Evolutionary conservation across 1,140 invertebrate species (phyloP).

Genomic region (Copidosoma floridanum): DNA sequence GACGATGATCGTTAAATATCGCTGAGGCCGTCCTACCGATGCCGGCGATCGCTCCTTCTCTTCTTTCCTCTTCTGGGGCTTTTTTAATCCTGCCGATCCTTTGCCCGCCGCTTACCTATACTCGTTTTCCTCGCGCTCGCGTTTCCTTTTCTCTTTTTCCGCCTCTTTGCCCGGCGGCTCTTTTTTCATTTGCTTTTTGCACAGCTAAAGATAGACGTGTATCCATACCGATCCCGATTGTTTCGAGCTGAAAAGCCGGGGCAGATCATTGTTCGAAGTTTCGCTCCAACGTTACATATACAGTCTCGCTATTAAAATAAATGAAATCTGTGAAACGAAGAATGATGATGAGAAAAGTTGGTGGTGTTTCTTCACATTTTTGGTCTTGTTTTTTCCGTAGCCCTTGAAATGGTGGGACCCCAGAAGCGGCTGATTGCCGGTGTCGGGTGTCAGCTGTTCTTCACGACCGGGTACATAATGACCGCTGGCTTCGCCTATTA

Average conservation of each 20-base stretch:
- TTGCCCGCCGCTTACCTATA: conserved; percentile 12
- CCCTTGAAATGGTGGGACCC: conserved; percentile 80
- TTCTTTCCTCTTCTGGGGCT: not conserved
- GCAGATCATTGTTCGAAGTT: too few species aligned
- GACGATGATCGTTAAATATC: too few species aligned
- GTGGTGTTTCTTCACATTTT: too few species aligned
- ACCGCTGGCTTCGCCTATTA: conserved; percentile 71
- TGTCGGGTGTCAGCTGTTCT: conserved; percentile 75
- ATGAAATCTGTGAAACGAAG: too few species aligned
- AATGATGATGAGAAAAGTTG: too few species aligned
- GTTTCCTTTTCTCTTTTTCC: not conserved
- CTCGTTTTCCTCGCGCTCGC: not conserved
- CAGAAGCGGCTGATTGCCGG: conserved; percentile 72
- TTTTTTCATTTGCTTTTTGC: not conserved
- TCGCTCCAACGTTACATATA: too few species aligned
- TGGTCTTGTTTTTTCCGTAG: conserved; percentile 55
- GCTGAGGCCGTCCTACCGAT: too few species aligned
- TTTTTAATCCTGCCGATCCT: too few species aligned
- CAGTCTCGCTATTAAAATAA: too few species aligned
- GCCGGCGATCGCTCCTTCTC: not conserved
- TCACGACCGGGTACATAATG: conserved; percentile 73
- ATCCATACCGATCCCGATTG: too few species aligned
- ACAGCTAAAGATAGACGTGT: conserved; percentile 14
- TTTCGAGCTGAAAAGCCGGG: conserved; percentile 4
- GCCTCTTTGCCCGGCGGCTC: not conserved